Evolutionary conservation across 1,140 invertebrate species (phyloP).

Genomic region (Bemisia tabaci): DNA sequence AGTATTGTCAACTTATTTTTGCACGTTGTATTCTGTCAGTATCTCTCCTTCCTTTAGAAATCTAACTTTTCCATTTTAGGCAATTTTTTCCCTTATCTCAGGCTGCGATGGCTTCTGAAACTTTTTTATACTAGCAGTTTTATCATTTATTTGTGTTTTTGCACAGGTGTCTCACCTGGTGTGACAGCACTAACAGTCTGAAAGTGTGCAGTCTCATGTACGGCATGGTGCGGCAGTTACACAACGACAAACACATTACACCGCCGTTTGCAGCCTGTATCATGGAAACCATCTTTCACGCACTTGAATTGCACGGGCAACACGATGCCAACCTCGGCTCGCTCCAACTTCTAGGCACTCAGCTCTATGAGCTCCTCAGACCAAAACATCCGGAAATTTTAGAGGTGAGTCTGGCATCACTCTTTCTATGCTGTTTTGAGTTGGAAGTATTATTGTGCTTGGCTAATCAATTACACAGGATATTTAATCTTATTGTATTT

Average conservation of each 20-base stretch:
- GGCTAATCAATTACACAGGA: too few species aligned
- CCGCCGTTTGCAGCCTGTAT: constrained; percentile 50
- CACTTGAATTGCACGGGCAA: constrained; percentile 61
- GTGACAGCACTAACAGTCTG: constrained; percentile 61
- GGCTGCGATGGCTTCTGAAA: too few species aligned
- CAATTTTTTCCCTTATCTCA: too few species aligned
- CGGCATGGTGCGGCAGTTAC: constrained; percentile 43
- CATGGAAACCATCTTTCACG: constrained; percentile 55
- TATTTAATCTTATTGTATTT: too few species aligned
- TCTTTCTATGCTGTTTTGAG: not conserved
- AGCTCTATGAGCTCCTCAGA: constrained; percentile 67
- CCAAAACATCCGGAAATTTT: constrained; percentile 55
- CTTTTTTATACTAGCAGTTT: constrained; percentile 18
- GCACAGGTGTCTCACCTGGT: constrained; percentile 61
- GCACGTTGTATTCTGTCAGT: too few species aligned
- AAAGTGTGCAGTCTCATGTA: constrained; percentile 56
- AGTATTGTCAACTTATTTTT: too few species aligned
- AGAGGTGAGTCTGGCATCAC: constrained; percentile 21
- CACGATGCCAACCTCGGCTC: constrained; percentile 63
- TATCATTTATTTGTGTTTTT: constrained; percentile 23
- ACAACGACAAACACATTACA: constrained; percentile 42
- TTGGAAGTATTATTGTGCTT: not conserved
- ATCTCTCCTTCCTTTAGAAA: too few species aligned
- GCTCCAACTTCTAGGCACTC: constrained; percentile 37
- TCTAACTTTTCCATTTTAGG: too few species aligned